Evolutionary conservation across 92 coral and sea anemone genomes (phyloP), one percentile per base, ranked within the genome.

Genomic region (Porites lobata): DNA sequence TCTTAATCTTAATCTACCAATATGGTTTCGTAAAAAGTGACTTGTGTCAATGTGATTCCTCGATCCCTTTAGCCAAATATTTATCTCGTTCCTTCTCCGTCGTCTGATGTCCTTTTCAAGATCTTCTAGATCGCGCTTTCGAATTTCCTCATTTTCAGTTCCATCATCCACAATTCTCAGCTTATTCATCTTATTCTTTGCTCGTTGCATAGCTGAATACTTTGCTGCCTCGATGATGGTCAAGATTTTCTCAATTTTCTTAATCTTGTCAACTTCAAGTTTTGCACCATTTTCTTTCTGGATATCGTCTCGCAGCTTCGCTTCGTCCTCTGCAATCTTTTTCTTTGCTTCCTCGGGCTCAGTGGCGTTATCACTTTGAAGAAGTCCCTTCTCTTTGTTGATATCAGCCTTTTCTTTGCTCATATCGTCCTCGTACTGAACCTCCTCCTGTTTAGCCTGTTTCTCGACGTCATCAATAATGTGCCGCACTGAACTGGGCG

Each of bases 201-300:
- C 98, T 53, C 99, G 65, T 21, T 92, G 92, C 73, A 96, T 85
- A 0, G 99, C 99, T 29, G 98, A 96, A 11, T 78, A 98, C 81
- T 96, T 98, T 9, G 99, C 99, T 0, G 96, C 96, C 68, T 98
- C 99, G 61, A 98, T 93, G 15, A 98, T 88, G 11, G 99, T 96
- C 83, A 98, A 86, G 13, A 98, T 91, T 69, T 91, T 96, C 85
- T 96, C 99, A 11, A 98, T 94, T 76, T 95, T 92, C 79, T 92
- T 92, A 3, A 98, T 91, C 22, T 90, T 90, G 43, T 91, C 96
- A 15, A 98, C 78, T 57, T 96, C 96, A 71, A 80, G 83, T 63
- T 96, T 96, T 4, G 99, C 99, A 9, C 90, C 90, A 24, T 90
- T 87, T 63, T 96, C 98, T 61, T 95, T 91, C 69, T 88, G 89